Conservation (phyloP, 2,113 vertebrate species). For the Grammomys dolichurus region DNA sequence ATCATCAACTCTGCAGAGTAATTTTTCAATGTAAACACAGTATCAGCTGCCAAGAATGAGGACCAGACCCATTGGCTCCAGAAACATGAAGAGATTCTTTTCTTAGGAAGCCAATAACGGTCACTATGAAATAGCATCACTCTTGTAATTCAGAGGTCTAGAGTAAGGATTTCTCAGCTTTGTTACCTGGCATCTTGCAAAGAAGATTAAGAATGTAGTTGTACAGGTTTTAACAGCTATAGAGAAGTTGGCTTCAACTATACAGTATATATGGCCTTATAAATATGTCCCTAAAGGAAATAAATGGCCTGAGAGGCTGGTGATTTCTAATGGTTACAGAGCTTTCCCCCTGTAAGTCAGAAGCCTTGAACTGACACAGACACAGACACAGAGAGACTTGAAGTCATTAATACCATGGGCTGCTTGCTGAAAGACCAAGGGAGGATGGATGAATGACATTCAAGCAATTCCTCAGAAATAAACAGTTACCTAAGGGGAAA, state of each 20-base stretch:
- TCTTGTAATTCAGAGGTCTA: conserved; percentile 43
- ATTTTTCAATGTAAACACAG: conserved; percentile 69
- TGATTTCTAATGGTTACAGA: conserved; percentile 45
- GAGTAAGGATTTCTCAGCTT: conserved; percentile 59
- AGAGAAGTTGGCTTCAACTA: conserved; percentile 59
- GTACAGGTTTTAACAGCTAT: conserved; percentile 56
- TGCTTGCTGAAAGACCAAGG: background rate
- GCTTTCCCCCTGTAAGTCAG: conserved; percentile 60
- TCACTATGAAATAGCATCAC: conserved; percentile 19
- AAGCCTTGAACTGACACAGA: conserved; percentile 41
- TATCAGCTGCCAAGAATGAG: conserved; percentile 73
- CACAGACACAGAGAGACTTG: conserved; percentile 15
- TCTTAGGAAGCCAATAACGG: conserved; percentile 27
- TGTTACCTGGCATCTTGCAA: conserved; percentile 45
- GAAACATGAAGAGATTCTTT: conserved; percentile 71
- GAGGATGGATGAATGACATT: background rate
- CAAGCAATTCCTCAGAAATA: conserved; percentile 7
- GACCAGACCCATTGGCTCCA: conserved; percentile 71
- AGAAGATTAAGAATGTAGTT: conserved; percentile 75
- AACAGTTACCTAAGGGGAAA: background rate
- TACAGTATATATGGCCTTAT: conserved; percentile 49
- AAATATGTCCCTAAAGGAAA: conserved; percentile 69
- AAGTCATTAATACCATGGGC: background rate
- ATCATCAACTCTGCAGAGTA: conserved; percentile 71
- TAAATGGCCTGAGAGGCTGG: conserved; percentile 26